Base-by-base conservation (phyloP, 1,140 invertebrate genomes). In the Muscidifurax raptorellus region DNA sequence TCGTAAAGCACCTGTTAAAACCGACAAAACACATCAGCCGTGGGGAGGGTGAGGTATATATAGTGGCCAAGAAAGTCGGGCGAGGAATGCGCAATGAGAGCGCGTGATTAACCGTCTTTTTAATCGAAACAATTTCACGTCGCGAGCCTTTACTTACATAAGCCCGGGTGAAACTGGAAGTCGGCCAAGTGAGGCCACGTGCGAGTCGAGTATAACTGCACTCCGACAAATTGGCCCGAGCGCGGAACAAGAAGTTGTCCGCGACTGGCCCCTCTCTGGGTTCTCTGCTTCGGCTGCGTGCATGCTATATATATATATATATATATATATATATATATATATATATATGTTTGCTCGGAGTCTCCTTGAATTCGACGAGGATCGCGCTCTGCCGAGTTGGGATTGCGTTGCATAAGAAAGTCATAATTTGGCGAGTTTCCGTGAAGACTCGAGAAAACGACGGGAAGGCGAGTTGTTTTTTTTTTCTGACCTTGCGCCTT, bases 101-200 rank as follows among this genome's bases (percentile, higher is more conserved):
- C 25, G 40, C 18, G 82, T 79, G 82, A 83, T 83, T 64, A 78
- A 79, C 64, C 66, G 76, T 79, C 75, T 84, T 80, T 80, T 84
- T 80, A 74, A 80, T 84, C 76, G 77, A 84, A 80, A 84, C 69
- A 84, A 84, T 84, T 84, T 80, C 52, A 22, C 76, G 67, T 10
- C 32, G 12, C 27, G 25, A 10, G 10, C 28, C 69, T 52, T 82
- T 64, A 59, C 47, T 82, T 40, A 40, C 28, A 72, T 47, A 25
- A 52, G 66, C 18, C 3, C 25, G 30, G 25, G 15, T 32, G 30
- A 32, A 81, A 72, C 69, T 84, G 83, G 77, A 84, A 75, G 44
- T 80, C 52, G 69, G 83, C 83, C 83, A 84, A 84, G 15, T 25
- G 22, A 79, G n/a, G 6, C 32, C 52, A 79, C 36, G 72, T n/a